Percentiles rank a stretch among this genome's conserved stretches.
phyloP scores from a whole-genome alignment of 53 echinoderm and acorn worm genomes.

The Actinopyga echinites region DNA sequence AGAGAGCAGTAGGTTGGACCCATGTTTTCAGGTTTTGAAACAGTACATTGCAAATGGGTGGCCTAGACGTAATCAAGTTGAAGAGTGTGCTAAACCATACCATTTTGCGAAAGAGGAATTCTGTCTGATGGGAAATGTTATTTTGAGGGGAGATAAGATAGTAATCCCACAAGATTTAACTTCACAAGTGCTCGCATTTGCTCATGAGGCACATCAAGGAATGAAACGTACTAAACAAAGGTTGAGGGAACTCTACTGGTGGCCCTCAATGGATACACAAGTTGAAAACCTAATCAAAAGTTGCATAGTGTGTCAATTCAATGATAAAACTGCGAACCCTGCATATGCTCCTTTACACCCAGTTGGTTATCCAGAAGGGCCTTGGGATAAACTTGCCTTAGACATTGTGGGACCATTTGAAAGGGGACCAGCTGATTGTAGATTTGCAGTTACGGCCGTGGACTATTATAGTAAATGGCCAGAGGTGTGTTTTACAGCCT shows the following conservation, averaged over 20 bases:
- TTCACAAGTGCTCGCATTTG: constrained; percentile 28
- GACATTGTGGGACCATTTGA: no score
- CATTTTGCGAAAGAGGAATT: constrained; percentile 7
- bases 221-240: constrained; percentile 15
- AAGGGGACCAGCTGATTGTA: constrained; percentile 1
- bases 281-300: no score
- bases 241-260: constrained; percentile 4
- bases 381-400: no score
- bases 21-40: constrained; percentile 20
- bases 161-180: constrained; percentile 48
- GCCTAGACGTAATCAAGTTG: not conserved
- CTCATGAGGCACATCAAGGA: constrained; percentile 51
- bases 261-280: constrained; percentile 16
- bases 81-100: not conserved
- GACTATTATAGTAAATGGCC: no score
- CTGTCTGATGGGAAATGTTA: constrained; percentile 41
- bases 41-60: constrained; percentile 2
- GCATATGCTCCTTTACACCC: not conserved
- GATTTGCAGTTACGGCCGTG: constrained; percentile 1
- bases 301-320: not conserved
- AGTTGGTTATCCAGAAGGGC: not conserved
- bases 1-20: not conserved
- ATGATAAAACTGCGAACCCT: not conserved
- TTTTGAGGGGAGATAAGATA: constrained; percentile 42
- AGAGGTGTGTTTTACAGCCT: not conserved